Conservation (phyloP, 1,140 invertebrate genomes). For the Medauroidea extradentata region DNA sequence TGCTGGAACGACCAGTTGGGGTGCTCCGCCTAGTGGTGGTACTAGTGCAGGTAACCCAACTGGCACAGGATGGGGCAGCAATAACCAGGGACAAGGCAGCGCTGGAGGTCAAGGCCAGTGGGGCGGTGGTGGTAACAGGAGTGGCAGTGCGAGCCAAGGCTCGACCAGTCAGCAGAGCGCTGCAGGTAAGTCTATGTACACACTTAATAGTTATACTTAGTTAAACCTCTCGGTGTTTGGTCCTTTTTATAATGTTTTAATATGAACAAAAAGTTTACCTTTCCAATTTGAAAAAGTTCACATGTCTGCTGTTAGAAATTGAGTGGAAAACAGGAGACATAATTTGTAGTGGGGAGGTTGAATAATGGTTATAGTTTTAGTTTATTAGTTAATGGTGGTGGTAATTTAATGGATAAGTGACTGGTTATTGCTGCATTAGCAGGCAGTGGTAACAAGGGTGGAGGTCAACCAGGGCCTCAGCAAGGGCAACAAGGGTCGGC, state of each 20-base stretch:
- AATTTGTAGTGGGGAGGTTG: background rate
- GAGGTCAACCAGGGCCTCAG: slow-evolving; percentile 24
- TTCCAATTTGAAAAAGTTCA: too few species aligned
- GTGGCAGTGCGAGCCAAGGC: slow-evolving; percentile 36
- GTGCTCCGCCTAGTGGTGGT: slow-evolving; percentile 55
- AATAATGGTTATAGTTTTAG: too few species aligned
- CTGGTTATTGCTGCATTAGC: too few species aligned
- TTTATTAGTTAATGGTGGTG: too few species aligned
- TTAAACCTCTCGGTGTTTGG: too few species aligned
- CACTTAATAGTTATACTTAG: too few species aligned
- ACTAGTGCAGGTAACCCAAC: slow-evolving; percentile 54
- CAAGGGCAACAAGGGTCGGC: slow-evolving; percentile 22
- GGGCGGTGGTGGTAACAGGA: slow-evolving; percentile 15
- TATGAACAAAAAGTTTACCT: too few species aligned
- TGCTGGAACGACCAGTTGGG: slow-evolving; percentile 67
- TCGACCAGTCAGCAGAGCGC: slow-evolving; percentile 46
- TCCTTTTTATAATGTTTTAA: too few species aligned
- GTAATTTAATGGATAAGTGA: too few species aligned
- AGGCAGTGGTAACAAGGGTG: slow-evolving; percentile 18
- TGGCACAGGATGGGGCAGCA: slow-evolving; percentile 28
- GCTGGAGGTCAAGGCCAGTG: slow-evolving; percentile 12
- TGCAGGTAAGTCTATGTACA: slow-evolving; percentile 33
- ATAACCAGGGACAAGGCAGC: background rate
- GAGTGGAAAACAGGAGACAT: background rate
- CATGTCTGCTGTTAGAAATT: too few species aligned